Percentiles rank a stretch among this genome's conserved stretches.
Conservation (phyloP, 2,888 invertebrate genomes). For the Trissoscelio sp. region DNA sequence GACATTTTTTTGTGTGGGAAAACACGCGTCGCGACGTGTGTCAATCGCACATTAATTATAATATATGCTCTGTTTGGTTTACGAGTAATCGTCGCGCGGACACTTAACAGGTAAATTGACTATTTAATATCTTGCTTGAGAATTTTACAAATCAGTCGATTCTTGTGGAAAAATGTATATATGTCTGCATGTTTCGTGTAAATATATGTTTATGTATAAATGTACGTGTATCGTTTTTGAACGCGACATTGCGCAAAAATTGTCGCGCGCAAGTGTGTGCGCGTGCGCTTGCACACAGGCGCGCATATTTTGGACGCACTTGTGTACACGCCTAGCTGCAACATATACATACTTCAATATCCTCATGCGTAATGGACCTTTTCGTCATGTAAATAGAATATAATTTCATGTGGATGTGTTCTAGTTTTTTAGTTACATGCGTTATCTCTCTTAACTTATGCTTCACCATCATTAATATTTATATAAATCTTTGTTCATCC, state of each 20-base stretch:
- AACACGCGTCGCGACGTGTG: conserved; percentile 70
- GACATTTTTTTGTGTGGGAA: conserved; percentile 58
- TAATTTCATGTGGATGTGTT: conserved; percentile 63
- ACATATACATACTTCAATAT: conserved; percentile 47
- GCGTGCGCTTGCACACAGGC: conserved; percentile 2
- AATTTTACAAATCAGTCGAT: conserved; percentile 82
- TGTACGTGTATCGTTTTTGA: conserved; percentile 64
- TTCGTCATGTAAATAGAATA: conserved; percentile 64
- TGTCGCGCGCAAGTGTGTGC: neutral
- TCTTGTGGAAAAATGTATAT: conserved; percentile 75
- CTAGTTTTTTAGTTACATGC: conserved; percentile 52
- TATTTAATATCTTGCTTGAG: conserved; percentile 81
- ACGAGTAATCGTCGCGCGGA: conserved; percentile 76
- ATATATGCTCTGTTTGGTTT: conserved; percentile 73
- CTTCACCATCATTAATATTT: conserved; percentile 60
- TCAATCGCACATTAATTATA: conserved; percentile 73
- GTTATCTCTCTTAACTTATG: conserved; percentile 52
- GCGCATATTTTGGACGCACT: neutral
- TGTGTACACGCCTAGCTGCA: conserved; percentile 12
- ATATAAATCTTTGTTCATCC: conserved; percentile 67
- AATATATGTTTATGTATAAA: conserved; percentile 66
- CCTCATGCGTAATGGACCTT: conserved; percentile 62
- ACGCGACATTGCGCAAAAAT: neutral
- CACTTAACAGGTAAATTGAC: conserved; percentile 82
- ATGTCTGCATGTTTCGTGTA: conserved; percentile 65